Evolutionary conservation across 1,140 invertebrate genomes (phyloP), one percentile per base, ranked within the genome.

Genomic region (Coboldia fuscipes): DNA sequence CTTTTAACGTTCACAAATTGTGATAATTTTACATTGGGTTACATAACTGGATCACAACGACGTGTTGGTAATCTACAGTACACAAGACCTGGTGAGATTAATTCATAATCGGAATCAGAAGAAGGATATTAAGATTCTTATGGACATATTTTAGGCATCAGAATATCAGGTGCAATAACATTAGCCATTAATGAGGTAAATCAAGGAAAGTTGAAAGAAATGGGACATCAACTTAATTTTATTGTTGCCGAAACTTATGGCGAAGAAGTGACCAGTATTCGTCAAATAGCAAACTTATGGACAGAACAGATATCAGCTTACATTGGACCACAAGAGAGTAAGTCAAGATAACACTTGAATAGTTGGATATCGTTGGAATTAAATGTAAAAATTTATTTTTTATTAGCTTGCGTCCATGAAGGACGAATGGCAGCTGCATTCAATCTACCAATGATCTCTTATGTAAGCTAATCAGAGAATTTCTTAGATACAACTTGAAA

Each of bases 241-340:
- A 60, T 76, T 2, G 74, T 92, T 4, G 80, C 82, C 0, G 90
- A 97, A 54, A 96, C 90, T 0, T 89, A 76, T 50, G 89, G 89
- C 0, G 71, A 85, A 42, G 89, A 94, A 56, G 66, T 73, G 39
- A 65, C 68, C 15, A 92, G 88, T 47, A 85, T 94, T 34, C 54
- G 69, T 31, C 67, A 79, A 58, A 88, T 86, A 8, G 88, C 85
- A 2, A 60, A 73, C 12, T 59, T 96, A 5, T 90, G 85, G 84
- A 76, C 70, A 18, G 61, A 68, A 39, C 85, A 88, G 43, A 70
- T 94, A 24, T 80, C 79, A 0, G 89, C 74, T 21, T 92, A 80
- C 45, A 81, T 97, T 40, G 92, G 92, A 1, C 90, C 90, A 0
- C 89, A 96, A 54, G 88, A 93, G 54, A n/a, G n/a, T n/a, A n/a